phyloP scores from a whole-genome alignment of 2,797 vertebrate species.

The Botia almorhae region DNA sequence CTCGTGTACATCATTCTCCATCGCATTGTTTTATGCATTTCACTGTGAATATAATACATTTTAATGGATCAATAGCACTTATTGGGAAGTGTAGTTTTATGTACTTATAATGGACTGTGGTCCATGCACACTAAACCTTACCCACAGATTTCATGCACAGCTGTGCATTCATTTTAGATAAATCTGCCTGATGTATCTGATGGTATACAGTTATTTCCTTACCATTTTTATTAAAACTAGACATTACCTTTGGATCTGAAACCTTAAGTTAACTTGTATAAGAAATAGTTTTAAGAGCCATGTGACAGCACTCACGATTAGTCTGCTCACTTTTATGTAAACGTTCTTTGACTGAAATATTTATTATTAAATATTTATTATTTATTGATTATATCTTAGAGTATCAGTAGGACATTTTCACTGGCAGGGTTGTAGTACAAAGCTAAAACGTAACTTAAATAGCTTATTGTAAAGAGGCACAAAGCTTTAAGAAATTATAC shows the following conservation, averaged over 20 bases:
- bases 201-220: background rate
- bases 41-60: background rate
- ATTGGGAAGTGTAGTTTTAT: background rate
- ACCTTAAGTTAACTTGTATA: too few species aligned
- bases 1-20: background rate
- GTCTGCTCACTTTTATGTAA: conserved; percentile 29
- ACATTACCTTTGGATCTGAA: too few species aligned
- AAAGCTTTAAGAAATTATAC: background rate
- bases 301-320: conserved; percentile 58
- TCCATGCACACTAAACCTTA: background rate
- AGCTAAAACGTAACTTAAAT: background rate
- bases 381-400: background rate
- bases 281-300: conserved; percentile 49
- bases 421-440: background rate
- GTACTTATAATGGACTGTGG: background rate
- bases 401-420: background rate
- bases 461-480: background rate
- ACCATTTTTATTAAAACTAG: background rate
- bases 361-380: background rate
- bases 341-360: background rate
- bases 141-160: background rate
- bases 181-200: background rate
- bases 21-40: background rate
- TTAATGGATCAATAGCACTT: conserved; percentile 6
- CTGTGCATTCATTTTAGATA: too few species aligned